These are phyloP conservation scores for Muscidifurax raptorellus DNA, from an alignment of 1,140 invertebrate genomes.

Conservation along the genomic window DNA sequence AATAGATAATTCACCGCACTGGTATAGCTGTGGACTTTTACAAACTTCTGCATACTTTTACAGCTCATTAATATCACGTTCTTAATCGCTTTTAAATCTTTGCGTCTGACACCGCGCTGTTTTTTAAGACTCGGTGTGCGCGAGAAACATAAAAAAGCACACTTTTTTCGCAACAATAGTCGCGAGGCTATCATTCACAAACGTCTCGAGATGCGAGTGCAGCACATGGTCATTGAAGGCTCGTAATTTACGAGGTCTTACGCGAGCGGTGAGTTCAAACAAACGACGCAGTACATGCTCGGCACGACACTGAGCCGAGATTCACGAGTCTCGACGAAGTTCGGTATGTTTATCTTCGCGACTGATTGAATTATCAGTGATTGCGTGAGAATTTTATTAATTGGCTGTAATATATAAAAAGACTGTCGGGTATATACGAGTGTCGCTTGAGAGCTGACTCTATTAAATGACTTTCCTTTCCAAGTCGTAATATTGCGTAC, in stretches of 20 bases:
- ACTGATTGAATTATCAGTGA: conserved; percentile 41
- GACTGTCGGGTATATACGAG: too few relatives aligned
- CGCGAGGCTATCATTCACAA: neutral
- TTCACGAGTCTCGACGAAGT: neutral
- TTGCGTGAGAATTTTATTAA: conserved; percentile 17
- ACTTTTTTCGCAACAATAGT: neutral
- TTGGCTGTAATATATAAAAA: neutral
- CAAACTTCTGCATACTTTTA: conserved; percentile 30
- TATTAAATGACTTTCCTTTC: too few relatives aligned
- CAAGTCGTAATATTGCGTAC: too few relatives aligned
- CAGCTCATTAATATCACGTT: conserved; percentile 9
- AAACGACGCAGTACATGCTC: too few relatives aligned
- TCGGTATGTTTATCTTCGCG: neutral
- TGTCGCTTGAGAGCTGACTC: too few relatives aligned
- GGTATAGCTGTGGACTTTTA: neutral
- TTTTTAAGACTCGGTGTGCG: neutral
- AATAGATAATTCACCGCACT: conserved; percentile 18
- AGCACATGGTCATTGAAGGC: neutral
- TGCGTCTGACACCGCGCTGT: neutral
- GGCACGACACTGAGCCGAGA: neutral
- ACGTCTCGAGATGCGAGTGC: neutral
- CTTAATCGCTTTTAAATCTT: conserved; percentile 27
- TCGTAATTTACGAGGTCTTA: conserved; percentile 5
- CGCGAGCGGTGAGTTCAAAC: conserved; percentile 28
- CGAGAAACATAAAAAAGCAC: too few relatives aligned